Base-by-base conservation (phyloP, 2,888 invertebrate species). In the Germaria angustata region DNA sequence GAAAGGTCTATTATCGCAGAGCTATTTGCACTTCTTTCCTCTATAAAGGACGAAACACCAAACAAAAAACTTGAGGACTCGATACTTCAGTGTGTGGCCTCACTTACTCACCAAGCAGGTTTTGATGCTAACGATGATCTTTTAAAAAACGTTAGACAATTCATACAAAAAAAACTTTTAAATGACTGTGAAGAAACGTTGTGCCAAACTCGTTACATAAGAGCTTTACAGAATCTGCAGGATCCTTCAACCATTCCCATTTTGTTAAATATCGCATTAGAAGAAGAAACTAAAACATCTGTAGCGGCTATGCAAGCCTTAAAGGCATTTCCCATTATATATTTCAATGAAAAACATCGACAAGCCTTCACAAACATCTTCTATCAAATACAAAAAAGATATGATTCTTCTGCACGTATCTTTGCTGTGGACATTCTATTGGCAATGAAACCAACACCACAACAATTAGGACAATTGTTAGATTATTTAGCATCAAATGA, bases 351-450 rank as follows among this genome's bases (percentile, higher is more conserved):
- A 2, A 86, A 90, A 4, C 91, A 94, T 24, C 91, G 93, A 39
- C 89, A 87, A 65, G 87, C 89, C 0, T 93, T 94, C 0, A 89
- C 92, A n/a, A 91, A 90, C 63, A 92, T 94, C 1, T 94, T 94
- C 86, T 94, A 93, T 85, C 94, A 95, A 88, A 87, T 92, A 1
- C 92, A 91, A 17, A 92, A 92, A 24, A 92, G 92, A 55, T 94
- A 94, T 87, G 95, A 95, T 87, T 94, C 95, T 34, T 95, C 95
- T 83, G 93, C 94, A 0, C 92, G 96, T 86, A 94, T 94, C 0
- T 86, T 95, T 66, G 95, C 96, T 0, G 88, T 94, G n/a, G 95
- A 96, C 86, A 92, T 96, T 8, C 89, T 96, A 13, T 90, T 96
- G 3, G 92, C 93, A 69, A 92, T 93, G 66, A 90, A 92, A 32